Evolutionary conservation across 2,888 invertebrate species (phyloP).

Genomic region (Elaeidobius kamerunicus): DNA sequence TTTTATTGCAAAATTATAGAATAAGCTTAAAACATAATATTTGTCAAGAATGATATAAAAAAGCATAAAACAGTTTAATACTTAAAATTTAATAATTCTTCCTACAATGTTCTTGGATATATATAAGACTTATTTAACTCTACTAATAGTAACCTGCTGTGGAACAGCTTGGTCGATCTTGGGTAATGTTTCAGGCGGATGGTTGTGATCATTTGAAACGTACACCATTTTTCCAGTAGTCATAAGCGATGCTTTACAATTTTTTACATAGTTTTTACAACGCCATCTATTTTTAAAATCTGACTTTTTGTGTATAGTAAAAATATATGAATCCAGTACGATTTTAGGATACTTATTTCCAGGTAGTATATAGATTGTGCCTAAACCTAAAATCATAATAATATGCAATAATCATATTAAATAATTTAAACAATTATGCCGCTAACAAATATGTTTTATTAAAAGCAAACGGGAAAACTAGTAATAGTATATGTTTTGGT

Average conservation of each 20-base stretch:
- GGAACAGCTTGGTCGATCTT: conserved; percentile 5
- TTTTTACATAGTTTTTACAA: conserved; percentile 9
- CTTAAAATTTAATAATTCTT: no score
- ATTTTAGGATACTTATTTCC: conserved; percentile 21
- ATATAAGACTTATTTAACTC: conserved; percentile 23
- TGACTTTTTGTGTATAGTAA: conserved; percentile 26
- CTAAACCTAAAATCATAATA: no score
- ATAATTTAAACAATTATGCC: no score
- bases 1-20: no score
- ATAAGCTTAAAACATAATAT: no score
- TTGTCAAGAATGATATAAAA: no score
- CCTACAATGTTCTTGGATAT: no score
- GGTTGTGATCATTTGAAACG: conserved; percentile 31
- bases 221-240: conserved; percentile 31
- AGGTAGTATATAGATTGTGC: conserved; percentile 31
- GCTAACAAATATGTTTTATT: no score
- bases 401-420: no score
- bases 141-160: conserved; percentile 18
- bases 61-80: no score
- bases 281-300: conserved; percentile 23
- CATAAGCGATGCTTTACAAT: conserved; percentile 21
- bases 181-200: conserved; percentile 9
- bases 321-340: conserved; percentile 16
- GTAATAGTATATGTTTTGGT: no score
- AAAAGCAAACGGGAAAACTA: no score